Evolutionary conservation across 1,140 invertebrate species (phyloP), one percentile per base, ranked within the genome.

Genomic region (Drosophila grimshawi): DNA sequence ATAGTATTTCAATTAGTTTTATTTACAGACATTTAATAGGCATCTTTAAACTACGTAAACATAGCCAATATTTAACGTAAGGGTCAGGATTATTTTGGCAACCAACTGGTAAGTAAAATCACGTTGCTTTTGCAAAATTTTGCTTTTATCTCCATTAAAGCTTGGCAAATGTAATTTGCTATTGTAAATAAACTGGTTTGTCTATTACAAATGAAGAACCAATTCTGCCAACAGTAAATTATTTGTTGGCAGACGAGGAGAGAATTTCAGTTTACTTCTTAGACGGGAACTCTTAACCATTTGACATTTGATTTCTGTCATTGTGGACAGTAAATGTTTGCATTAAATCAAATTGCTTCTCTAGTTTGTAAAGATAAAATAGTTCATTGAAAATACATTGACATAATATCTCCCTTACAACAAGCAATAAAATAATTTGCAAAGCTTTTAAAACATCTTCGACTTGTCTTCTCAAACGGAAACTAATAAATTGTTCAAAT

Each of bases 131-230:
- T 5, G 19, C 46, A 62, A 8, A 48, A 60, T 1, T 49, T 49
- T 45, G 8, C 59, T 33, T 62, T 62, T 62, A 6, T 46, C 59
- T 30, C 33, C 37, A 56, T 46, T 55, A 37, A 35, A 48, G n/a
- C 48, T 56, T 41, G 33, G 5, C 49, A 39, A 30, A 45, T 33
- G 39, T 43, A 43, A 43, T 43, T n/a, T n/a, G 4, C 2, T n/a
- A 43, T 43, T 43, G 39, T 10, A 43, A n/a, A n/a, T 3, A 43
- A 43, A 3, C 39, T 43, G 39, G 0, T 10, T 41, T 41, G 39
- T 41, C 39, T n/a, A 41, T 3, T 41, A 10, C 39, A 41, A n/a
- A n/a, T 4, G 39, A 43, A 1, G 39, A n/a, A 10, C 8, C 39
- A 41, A 41, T 43, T 43, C 10, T n/a, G 39, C 10, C 10, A 43